Evolutionary conservation across 2,797 vertebrate genomes (phyloP).

Genomic region (Xerus rutilus): DNA sequence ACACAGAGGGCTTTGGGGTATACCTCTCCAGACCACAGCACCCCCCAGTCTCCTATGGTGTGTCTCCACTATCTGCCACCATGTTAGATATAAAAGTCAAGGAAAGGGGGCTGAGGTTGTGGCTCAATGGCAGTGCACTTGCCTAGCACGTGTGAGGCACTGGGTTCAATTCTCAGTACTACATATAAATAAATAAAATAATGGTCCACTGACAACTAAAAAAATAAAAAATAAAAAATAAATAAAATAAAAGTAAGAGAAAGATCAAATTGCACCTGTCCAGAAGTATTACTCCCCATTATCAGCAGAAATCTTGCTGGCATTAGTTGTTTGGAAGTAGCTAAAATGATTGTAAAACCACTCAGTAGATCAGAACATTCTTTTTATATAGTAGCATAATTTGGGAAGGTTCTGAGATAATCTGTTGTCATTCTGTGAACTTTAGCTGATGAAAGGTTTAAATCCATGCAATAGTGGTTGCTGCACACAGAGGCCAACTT

Average conservation of each 20-base stretch:
- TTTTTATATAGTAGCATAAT: background rate
- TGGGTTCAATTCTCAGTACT: too few species aligned
- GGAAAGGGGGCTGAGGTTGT: background rate
- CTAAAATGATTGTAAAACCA: background rate
- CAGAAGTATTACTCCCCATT: background rate
- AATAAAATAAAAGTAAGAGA: background rate
- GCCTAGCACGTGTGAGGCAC: too few species aligned
- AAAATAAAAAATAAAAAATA: too few species aligned
- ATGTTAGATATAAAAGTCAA: background rate
- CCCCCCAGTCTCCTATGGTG: background rate
- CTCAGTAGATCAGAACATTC: too few species aligned
- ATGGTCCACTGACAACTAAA: too few species aligned
- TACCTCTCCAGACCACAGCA: background rate
- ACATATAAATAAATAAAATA: too few species aligned
- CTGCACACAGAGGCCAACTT: background rate
- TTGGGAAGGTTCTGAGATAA: background rate
- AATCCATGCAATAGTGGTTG: accelerated
- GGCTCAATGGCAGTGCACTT: too few species aligned
- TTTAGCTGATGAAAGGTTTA: background rate
- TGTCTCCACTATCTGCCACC: background rate
- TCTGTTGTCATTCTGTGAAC: background rate
- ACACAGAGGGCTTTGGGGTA: background rate
- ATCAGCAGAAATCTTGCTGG: background rate
- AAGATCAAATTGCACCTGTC: background rate
- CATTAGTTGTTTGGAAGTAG: background rate